Evolutionary conservation across 1,140 invertebrate genomes (phyloP), one percentile per base, ranked within the genome.

Genomic region (Hylyphantes graminicola): DNA sequence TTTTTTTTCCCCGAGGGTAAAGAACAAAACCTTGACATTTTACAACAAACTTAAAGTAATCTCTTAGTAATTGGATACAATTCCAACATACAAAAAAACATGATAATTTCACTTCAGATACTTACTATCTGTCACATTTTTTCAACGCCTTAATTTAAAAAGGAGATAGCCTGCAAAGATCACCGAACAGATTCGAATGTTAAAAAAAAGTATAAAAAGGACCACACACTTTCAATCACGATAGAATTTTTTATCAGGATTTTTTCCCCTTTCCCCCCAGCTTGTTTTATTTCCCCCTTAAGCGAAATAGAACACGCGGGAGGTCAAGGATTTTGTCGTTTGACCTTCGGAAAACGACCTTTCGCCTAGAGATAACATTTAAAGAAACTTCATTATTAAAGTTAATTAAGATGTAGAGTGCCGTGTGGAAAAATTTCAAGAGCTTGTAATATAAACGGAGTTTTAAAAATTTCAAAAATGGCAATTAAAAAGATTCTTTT

Each of bases 301-400:
- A 50, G 73, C 79, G 35, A 81, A 73, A 81, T 81, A 63, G 79
- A 57, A 73, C 79, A 54, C 57, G 48, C 35, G 53, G 68, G 79
- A 73, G 79, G 79, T 81, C 79, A 81, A 63, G 53, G 67, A 68
- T 81, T 81, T 73, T 21, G 79, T 63, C 72, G 73, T 64, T 51
- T 64, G 72, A 73, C 79, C 50, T 63, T 54, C 21, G 13, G 9
- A 21, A 63, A 63, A 7, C 17, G 79, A 73, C 68, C 79, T 81
- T 81, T 76, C 35, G 19, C 35, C 35, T 35, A 35, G 35, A 35
- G 35, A 35, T 35, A 35, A 35, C 35, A 2, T 35, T 35, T 35
- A 35, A 35, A 35, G 35, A 35, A 35, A 35, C 35, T 35, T 35
- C 35, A 35, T 35, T 35, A 35, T 35, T 35, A 35, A 35, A 35